A percentile compares a stretch with the other conserved stretches of the same genome.
Conservation (phyloP, 2,888 invertebrate species). For the Eurytoma californica region DNA sequence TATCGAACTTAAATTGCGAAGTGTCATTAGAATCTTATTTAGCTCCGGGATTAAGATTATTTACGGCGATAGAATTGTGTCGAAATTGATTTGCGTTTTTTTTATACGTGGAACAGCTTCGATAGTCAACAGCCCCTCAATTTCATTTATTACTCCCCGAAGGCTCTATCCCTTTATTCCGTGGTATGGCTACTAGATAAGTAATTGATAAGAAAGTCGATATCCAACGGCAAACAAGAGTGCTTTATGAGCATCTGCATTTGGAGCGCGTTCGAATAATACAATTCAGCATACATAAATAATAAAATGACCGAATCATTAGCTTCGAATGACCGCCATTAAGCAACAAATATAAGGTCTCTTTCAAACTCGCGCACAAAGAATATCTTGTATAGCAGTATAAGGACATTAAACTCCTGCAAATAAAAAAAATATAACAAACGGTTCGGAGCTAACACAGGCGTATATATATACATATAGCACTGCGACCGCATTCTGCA, state of each 20-base stretch:
- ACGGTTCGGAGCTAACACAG: neutral
- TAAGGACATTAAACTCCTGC: no score
- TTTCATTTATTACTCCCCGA: conserved; percentile 29
- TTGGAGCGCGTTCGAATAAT: neutral
- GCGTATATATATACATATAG: neutral
- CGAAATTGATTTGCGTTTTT: neutral
- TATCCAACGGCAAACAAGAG: neutral
- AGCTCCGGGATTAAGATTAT: neutral
- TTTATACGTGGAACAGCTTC: neutral
- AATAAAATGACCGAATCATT: neutral
- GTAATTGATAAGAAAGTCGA: conserved; percentile 40
- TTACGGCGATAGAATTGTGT: no score
- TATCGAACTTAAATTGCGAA: neutral
- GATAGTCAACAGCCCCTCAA: conserved; percentile 16
- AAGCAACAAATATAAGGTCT: no score
- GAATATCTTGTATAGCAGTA: no score
- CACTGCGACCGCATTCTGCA: neutral
- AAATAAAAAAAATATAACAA: no score
- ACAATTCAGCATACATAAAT: neutral
- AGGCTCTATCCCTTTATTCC: conserved; percentile 32
- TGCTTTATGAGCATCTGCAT: conserved; percentile 2
- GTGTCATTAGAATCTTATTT: neutral
- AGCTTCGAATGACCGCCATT: no score
- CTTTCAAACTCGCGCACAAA: no score
- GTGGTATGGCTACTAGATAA: conserved; percentile 32